These are phyloP conservation scores for Hirtodrosophila histrioides DNA, from an alignment of 2,888 invertebrate species.

Conservation along the genomic window DNA sequence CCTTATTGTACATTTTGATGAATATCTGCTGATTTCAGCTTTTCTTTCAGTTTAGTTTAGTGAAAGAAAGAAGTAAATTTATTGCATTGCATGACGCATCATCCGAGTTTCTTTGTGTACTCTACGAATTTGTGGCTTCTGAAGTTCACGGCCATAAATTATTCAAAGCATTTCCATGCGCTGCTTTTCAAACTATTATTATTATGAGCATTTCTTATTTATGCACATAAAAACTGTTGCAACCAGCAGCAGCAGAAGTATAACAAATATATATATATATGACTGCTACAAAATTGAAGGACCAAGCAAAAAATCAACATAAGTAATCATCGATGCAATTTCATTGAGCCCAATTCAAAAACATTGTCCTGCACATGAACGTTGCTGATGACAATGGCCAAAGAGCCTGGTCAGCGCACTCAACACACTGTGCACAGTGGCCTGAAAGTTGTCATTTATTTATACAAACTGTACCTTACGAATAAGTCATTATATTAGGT, in stretches of 20 bases:
- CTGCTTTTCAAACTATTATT: slow-evolving; percentile 31
- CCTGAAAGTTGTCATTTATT: neutral
- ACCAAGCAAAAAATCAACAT: slow-evolving; percentile 72
- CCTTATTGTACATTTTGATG: slow-evolving; percentile 21
- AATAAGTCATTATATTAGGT: no score
- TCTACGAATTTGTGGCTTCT: slow-evolving; percentile 22
- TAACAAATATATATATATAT: slow-evolving; percentile 17
- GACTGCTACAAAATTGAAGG: slow-evolving; percentile 46
- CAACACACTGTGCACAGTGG: slow-evolving; percentile 48
- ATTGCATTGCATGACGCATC: slow-evolving; percentile 66
- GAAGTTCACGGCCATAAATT: slow-evolving; percentile 64
- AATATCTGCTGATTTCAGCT: slow-evolving; percentile 33
- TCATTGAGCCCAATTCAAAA: slow-evolving; percentile 79
- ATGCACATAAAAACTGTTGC: slow-evolving; percentile 64
- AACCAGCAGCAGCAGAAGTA: slow-evolving; percentile 5
- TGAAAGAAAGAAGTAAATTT: slow-evolving; percentile 20
- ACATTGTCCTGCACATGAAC: slow-evolving; percentile 59
- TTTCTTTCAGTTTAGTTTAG: slow-evolving; percentile 20
- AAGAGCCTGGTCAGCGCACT: slow-evolving; percentile 34
- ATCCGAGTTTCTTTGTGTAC: slow-evolving; percentile 41
- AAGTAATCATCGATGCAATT: slow-evolving; percentile 77
- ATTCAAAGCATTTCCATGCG: slow-evolving; percentile 75
- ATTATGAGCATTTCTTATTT: slow-evolving; percentile 57
- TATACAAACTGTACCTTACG: neutral
- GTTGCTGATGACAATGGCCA: slow-evolving; percentile 56